phyloP scores from a whole-genome alignment of 2,797 vertebrate species.

The Alca torda region DNA sequence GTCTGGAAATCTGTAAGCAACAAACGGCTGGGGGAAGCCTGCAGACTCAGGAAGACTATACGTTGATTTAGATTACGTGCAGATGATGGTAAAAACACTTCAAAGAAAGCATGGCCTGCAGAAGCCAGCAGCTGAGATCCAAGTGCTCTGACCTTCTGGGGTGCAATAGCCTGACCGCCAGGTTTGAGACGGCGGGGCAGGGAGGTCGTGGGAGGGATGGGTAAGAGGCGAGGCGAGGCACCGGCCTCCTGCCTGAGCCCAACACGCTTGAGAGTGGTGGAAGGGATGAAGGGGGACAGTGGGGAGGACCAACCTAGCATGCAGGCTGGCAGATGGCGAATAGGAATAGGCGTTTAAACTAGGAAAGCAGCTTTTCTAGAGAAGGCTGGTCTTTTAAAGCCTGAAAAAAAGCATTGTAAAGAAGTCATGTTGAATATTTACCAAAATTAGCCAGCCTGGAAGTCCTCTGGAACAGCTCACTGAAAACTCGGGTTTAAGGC shows the following conservation, averaged over 20 bases:
- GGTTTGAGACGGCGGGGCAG: neutral
- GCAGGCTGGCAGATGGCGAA: neutral
- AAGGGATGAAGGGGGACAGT: neutral
- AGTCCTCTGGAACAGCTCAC: neutral
- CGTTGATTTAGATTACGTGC: neutral
- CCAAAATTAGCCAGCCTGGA: neutral
- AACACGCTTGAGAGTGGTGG: fast-evolving
- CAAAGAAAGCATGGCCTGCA: neutral
- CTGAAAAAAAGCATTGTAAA: neutral
- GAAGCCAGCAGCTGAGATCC: neutral
- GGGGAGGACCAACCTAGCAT: fast-evolving
- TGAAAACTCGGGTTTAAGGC: neutral
- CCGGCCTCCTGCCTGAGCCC: fast-evolving
- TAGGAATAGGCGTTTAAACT: neutral
- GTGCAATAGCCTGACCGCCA: neutral
- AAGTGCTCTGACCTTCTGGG: neutral
- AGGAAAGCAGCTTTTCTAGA: neutral
- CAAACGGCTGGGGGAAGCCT: neutral
- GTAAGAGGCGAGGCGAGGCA: fast-evolving
- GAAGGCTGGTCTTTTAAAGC: neutral
- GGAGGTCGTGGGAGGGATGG: fast-evolving
- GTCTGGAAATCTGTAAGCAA: neutral
- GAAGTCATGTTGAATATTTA: neutral
- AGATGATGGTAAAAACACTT: neutral
- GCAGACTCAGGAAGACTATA: neutral